phyloP scores from a whole-genome alignment of 2,797 vertebrate genomes.

The Vespertilio murinus region DNA sequence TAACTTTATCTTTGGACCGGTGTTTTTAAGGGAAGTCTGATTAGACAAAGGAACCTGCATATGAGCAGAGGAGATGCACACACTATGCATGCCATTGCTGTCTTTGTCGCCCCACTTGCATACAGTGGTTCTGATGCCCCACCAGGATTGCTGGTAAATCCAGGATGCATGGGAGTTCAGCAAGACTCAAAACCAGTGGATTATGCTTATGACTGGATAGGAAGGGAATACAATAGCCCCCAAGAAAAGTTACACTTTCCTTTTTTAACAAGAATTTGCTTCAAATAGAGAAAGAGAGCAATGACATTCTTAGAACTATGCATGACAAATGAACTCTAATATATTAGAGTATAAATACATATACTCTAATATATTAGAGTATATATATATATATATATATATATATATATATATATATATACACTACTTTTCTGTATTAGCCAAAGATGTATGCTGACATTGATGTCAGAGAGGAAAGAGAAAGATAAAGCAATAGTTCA shows the following conservation, averaged over 20 bases:
- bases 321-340: background rate
- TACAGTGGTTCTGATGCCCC: background rate
- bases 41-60: background rate
- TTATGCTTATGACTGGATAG: background rate
- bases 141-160: background rate
- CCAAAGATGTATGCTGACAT: background rate
- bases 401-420: background rate
- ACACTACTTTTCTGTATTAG: background rate
- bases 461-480: background rate
- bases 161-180: background rate
- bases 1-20: background rate
- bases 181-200: background rate
- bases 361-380: too few species aligned
- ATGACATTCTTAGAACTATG: background rate
- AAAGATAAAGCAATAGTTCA: background rate
- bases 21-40: background rate
- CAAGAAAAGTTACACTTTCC: background rate
- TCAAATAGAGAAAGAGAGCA: background rate
- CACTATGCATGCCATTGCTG: rapidly evolving
- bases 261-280: background rate
- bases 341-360: too few species aligned
- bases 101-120: background rate
- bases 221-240: background rate
- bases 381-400: too few species aligned
- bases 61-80: background rate